Conservation (phyloP, 2,113 vertebrate species). For the Myanophis thanlyinensis region DNA sequence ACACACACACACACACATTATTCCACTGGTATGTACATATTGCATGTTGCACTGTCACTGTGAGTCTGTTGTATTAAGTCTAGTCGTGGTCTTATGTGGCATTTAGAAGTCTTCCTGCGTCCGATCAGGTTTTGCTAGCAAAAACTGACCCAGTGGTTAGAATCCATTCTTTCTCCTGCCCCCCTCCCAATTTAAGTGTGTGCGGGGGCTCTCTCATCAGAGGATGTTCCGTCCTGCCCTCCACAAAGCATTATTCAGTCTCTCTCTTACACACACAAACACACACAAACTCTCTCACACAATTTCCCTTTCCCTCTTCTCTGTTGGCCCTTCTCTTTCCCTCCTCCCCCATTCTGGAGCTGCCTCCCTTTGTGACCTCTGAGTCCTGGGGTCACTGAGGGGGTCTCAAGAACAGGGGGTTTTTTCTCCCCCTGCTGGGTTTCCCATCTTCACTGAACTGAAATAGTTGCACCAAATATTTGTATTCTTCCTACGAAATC, state of each 20-base stretch:
- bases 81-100: too few relatives aligned
- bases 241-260: background rate
- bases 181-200: background rate
- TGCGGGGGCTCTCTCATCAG: background rate
- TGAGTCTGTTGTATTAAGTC: too few relatives aligned
- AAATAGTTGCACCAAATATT: background rate
- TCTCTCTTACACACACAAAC: background rate
- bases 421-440: background rate
- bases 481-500: accelerated
- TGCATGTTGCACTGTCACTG: too few relatives aligned
- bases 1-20: too few relatives aligned
- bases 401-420: background rate
- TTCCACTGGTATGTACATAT: too few relatives aligned
- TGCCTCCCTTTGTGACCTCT: background rate
- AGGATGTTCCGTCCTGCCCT: background rate
- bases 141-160: background rate
- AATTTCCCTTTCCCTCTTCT: background rate
- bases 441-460: background rate
- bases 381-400: background rate
- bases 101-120: background rate
- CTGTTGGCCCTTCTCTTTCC: background rate
- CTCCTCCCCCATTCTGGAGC: too few relatives aligned
- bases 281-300: background rate
- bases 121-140: background rate
- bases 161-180: background rate